Conservation (phyloP, 2,113 vertebrate species). For the Haemorhous mexicanus region DNA sequence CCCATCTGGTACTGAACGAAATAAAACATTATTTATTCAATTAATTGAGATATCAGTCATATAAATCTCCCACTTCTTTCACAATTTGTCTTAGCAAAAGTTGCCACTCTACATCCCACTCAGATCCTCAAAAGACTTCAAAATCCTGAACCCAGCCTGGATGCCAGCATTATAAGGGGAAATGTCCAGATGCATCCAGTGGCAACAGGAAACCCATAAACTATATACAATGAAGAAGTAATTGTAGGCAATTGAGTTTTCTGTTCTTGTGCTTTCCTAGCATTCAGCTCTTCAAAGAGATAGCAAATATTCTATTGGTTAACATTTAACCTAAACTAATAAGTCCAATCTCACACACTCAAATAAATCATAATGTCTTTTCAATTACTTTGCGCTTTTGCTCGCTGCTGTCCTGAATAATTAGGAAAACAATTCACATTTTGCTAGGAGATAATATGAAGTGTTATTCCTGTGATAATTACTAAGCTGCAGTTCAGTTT, state of each 20-base stretch:
- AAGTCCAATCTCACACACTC: slow-evolving; percentile 31
- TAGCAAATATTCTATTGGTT: not conserved
- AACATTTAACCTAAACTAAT: slow-evolving; percentile 68
- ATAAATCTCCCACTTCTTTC: not conserved
- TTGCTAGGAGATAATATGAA: slow-evolving; percentile 70
- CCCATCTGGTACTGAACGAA: not conserved
- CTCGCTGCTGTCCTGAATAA: slow-evolving; percentile 77
- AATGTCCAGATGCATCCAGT: not conserved
- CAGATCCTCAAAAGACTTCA: not conserved
- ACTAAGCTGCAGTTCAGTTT: slow-evolving; percentile 82
- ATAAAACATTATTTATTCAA: not conserved
- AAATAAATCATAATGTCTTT: slow-evolving; percentile 75
- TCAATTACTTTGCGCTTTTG: slow-evolving; percentile 78
- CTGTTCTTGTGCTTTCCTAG: not conserved
- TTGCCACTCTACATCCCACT: not conserved
- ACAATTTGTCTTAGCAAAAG: not conserved
- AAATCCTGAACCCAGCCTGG: not conserved
- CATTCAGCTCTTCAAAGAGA: not conserved
- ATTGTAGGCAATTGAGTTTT: not conserved
- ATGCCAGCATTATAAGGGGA: not conserved
- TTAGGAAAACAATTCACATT: slow-evolving; percentile 81
- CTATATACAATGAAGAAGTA: not conserved
- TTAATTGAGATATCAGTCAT: not conserved
- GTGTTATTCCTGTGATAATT: slow-evolving; percentile 80
- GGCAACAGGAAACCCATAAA: not conserved